A percentile compares a stretch with the other conserved stretches of the same genome.
Conservation (phyloP, 2,888 invertebrate genomes). For the Nipponacmea schrenckii region DNA sequence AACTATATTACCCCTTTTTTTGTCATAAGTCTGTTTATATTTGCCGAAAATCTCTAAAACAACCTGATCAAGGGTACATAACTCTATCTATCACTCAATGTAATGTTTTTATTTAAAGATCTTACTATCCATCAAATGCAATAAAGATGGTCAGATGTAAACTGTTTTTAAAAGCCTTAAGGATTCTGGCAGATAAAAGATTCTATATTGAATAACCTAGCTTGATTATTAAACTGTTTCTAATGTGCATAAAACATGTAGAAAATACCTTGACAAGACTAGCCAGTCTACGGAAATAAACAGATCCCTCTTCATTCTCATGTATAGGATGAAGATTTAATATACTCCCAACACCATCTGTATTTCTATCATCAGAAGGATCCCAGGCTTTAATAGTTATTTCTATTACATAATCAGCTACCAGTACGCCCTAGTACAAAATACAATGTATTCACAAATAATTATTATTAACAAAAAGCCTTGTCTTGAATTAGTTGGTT, state of each 20-base stretch:
- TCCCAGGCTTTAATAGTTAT: slow-evolving; percentile 56
- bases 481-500: not conserved
- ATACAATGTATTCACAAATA: not conserved
- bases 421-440: slow-evolving; percentile 41
- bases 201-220: not conserved
- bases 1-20: too few species aligned
- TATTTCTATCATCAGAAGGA: slow-evolving; percentile 41
- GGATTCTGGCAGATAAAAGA: too few species aligned
- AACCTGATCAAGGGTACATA: not conserved
- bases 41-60: too few species aligned
- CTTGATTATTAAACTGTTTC: not conserved
- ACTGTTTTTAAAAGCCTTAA: not conserved
- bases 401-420: slow-evolving; percentile 56
- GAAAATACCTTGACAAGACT: slow-evolving; percentile 45
- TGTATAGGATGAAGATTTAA: slow-evolving; percentile 58
- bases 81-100: not conserved
- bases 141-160: not conserved
- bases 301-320: slow-evolving; percentile 57
- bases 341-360: slow-evolving; percentile 39
- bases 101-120: not conserved
- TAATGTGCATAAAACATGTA: not conserved
- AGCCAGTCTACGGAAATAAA: slow-evolving; percentile 57
- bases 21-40: too few species aligned
- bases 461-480: not conserved
- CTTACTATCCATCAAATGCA: not conserved